Evolutionary conservation across 2,113 vertebrate species (phyloP).

Genomic region (Vireo altiloquus): DNA sequence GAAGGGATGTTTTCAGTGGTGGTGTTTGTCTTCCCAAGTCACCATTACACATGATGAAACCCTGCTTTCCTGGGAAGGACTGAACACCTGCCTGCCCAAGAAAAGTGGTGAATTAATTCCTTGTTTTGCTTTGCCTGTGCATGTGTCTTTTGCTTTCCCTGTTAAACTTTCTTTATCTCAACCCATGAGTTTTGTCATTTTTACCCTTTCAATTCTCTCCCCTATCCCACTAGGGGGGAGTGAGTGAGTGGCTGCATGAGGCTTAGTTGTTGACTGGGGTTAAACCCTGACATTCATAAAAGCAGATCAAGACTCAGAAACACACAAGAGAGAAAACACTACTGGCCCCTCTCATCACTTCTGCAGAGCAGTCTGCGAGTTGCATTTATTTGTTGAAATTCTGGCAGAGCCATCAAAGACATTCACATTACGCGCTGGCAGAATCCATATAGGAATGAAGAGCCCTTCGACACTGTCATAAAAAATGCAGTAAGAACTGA

Average conservation of each 20-base stretch:
- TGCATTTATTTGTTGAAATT: neutral
- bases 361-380: neutral
- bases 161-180: neutral
- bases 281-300: neutral
- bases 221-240: neutral
- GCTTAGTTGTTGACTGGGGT: neutral
- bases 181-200: neutral
- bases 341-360: neutral
- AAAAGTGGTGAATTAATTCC: neutral
- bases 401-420: neutral
- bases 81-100: neutral
- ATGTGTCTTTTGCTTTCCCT: neutral
- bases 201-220: neutral
- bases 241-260: neutral
- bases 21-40: neutral
- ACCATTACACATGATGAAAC: neutral
- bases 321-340: accelerated
- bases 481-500: neutral
- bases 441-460: neutral
- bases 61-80: neutral
- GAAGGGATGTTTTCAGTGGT: accelerated
- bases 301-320: neutral
- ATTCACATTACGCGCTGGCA: neutral
- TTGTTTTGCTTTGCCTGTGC: neutral
- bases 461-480: neutral